phyloP scores from a whole-genome alignment of 2,797 vertebrate species.

The Setipinna tenuifilis region DNA sequence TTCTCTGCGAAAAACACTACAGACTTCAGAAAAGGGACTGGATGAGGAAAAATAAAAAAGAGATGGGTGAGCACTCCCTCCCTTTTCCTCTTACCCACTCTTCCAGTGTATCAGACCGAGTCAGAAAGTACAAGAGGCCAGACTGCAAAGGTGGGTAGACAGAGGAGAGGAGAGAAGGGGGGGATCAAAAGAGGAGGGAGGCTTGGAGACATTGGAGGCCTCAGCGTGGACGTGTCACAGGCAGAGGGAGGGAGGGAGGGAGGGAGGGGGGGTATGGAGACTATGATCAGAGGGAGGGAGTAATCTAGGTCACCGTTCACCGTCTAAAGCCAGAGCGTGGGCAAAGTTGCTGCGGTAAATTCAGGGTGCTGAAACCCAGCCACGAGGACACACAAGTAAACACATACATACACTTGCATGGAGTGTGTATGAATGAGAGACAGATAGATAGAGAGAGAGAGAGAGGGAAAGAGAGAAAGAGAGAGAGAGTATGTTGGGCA shows the following conservation, averaged over 20 bases:
- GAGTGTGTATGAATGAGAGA: neutral
- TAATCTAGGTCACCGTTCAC: conserved; percentile 32
- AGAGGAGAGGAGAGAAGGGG: conserved; percentile 21
- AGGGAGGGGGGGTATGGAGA: neutral
- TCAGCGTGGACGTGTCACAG: conserved; percentile 27
- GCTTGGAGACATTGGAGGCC: neutral
- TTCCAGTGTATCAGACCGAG: neutral
- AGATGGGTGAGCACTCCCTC: neutral
- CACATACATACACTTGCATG: neutral
- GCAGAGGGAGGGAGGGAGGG: conserved; percentile 23
- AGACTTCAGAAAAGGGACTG: neutral
- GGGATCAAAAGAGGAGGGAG: conserved; percentile 25
- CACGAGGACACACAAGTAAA: neutral
- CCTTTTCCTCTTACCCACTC: neutral
- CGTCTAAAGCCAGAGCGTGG: conserved; percentile 25
- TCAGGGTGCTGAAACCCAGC: neutral
- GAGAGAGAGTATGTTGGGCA: neutral
- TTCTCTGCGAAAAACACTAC: neutral
- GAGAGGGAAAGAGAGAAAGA: neutral
- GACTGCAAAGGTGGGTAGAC: conserved; percentile 4
- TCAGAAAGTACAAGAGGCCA: conserved; percentile 6
- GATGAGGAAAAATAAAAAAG: neutral
- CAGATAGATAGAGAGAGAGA: neutral
- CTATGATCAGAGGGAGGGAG: conserved; percentile 25
- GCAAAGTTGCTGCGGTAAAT: neutral